Evolutionary conservation across 2,797 vertebrate genomes (phyloP).

Genomic region (Catostomus latipinnis): DNA sequence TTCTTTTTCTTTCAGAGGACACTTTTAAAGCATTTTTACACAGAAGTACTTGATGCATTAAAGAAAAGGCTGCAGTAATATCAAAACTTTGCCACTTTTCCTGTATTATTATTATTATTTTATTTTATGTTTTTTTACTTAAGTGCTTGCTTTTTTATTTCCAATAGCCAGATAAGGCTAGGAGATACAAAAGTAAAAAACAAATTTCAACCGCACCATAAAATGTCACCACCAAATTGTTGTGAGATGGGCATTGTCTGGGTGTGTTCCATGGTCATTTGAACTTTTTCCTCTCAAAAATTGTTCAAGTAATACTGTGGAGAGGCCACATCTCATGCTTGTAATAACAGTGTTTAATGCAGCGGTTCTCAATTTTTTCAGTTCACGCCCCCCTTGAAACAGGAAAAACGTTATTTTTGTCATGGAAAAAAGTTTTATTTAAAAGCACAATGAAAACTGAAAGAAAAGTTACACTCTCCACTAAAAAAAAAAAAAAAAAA

Average conservation of each 20-base stretch:
- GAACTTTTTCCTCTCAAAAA: slow-evolving; percentile 20
- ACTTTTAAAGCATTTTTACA: slow-evolving; percentile 9
- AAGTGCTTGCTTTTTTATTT: not conserved
- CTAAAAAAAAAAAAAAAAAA: too few relatives aligned
- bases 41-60: not conserved
- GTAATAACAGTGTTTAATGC: slow-evolving; percentile 8
- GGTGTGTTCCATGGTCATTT: slow-evolving; percentile 35
- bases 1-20: not conserved
- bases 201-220: not conserved
- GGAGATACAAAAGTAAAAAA: not conserved
- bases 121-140: not conserved
- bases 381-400: too few relatives aligned
- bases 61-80: not conserved
- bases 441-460: too few relatives aligned
- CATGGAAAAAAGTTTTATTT: too few relatives aligned
- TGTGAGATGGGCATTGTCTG: slow-evolving; percentile 9
- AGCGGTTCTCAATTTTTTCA: too few relatives aligned
- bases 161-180: slow-evolving; percentile 1
- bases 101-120: not conserved
- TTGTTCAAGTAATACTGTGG: slow-evolving; percentile 24
- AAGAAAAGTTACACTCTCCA: too few relatives aligned
- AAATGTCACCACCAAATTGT: slow-evolving; percentile 30
- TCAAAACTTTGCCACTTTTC: not conserved
- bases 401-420: too few relatives aligned
- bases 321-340: slow-evolving; percentile 13